phyloP scores from a whole-genome alignment of 1,140 invertebrate genomes.

The Cydia pomonella region DNA sequence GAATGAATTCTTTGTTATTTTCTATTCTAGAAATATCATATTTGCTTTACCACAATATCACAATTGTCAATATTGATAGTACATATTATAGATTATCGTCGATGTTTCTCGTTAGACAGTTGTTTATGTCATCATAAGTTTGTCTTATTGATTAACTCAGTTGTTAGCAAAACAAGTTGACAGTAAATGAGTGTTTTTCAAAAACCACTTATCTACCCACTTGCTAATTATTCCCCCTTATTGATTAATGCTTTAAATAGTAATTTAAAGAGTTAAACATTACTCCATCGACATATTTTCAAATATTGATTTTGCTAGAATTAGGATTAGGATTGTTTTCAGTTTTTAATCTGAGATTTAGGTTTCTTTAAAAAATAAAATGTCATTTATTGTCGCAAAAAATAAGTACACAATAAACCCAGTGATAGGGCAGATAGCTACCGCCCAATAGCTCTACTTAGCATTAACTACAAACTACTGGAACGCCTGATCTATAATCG shows the following conservation, averaged over 20 bases:
- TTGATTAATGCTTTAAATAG: neutral
- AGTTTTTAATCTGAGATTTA: no score
- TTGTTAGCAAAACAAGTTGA: constrained; percentile 14
- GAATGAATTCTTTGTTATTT: neutral
- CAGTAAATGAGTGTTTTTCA: neutral
- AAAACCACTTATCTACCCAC: neutral
- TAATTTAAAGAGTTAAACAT: neutral
- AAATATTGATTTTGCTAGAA: no score
- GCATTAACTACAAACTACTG: no score
- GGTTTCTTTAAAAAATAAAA: no score
- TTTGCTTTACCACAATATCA: neutral
- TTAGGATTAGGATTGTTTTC: no score
- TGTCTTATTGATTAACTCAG: neutral
- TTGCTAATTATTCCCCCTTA: neutral
- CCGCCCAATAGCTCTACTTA: no score
- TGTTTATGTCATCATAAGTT: neutral
- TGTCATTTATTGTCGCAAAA: no score
- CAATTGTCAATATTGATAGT: neutral
- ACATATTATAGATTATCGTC: neutral
- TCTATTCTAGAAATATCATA: neutral
- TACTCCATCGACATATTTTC: neutral
- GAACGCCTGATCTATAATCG: no score
- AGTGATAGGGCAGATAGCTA: no score
- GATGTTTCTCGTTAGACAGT: neutral
- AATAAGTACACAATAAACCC: no score